phyloP scores from a whole-genome alignment of 2,113 vertebrate species.

The Heterochromis multidens region DNA sequence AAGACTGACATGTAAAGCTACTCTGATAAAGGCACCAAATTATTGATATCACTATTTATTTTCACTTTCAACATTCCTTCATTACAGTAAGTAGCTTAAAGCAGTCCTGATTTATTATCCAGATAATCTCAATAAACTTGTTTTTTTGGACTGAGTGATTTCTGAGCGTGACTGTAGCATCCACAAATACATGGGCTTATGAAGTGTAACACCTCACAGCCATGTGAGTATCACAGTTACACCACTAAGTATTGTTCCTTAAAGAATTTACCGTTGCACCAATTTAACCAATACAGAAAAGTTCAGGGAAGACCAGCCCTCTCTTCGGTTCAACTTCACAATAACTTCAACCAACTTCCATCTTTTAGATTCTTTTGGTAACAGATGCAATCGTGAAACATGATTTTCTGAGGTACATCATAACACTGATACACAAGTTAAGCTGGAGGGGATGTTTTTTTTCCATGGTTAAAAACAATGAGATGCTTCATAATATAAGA shows the following conservation, averaged over 20 bases:
- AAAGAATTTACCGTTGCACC: neutral
- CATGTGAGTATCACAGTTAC: neutral
- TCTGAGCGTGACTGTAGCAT: neutral
- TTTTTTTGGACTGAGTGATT: neutral
- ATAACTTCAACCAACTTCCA: neutral
- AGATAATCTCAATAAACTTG: neutral
- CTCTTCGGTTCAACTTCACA: neutral
- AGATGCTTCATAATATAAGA: neutral
- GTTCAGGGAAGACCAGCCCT: neutral
- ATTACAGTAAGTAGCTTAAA: neutral
- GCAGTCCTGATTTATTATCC: neutral
- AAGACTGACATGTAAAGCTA: neutral
- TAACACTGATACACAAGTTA: neutral
- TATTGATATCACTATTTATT: neutral
- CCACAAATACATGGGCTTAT: neutral
- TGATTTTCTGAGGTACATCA: neutral
- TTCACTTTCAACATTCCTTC: neutral
- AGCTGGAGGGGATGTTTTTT: neutral
- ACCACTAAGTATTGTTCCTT: neutral
- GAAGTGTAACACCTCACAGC: neutral
- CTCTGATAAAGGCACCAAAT: constrained; percentile 52
- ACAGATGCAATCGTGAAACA: neutral
- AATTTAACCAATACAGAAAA: neutral
- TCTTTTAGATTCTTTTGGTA: neutral
- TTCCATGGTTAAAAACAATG: neutral